These are phyloP conservation scores for Agrochola lychnidis DNA, from an alignment of 2,888 invertebrate species.

Conservation along the genomic window DNA sequence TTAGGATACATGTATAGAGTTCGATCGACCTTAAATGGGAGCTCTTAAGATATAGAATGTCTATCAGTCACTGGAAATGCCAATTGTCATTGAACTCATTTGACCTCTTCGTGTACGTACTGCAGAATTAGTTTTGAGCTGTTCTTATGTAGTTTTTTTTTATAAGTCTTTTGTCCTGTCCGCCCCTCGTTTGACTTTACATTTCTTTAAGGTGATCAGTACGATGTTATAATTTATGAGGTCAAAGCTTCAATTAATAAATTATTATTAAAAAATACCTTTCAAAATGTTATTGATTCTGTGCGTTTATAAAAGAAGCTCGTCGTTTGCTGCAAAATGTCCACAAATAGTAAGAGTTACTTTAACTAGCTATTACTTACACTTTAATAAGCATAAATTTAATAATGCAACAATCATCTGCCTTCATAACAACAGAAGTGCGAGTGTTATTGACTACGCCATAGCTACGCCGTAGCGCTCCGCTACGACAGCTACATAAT, in stretches of 20 bases:
- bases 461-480: conserved; percentile 41
- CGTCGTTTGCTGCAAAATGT: neutral
- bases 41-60: conserved; percentile 4
- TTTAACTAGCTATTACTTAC: neutral
- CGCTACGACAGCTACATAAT: conserved; percentile 57
- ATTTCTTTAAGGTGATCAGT: neutral
- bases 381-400: too few species aligned
- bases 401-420: neutral
- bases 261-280: neutral
- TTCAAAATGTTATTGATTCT: too few species aligned
- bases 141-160: neutral
- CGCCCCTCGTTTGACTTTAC: neutral
- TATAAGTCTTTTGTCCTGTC: neutral
- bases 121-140: conserved; percentile 7
- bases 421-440: conserved; percentile 5
- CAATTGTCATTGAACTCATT: conserved; percentile 2
- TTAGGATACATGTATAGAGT: neutral
- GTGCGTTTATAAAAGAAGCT: neutral
- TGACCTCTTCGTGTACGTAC: conserved; percentile 1
- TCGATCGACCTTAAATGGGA: neutral
- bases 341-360: neutral
- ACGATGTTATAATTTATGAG: neutral
- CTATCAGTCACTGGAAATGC: neutral
- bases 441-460: conserved; percentile 23
- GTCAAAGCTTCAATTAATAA: neutral